Base-by-base conservation (phyloP, 1,140 invertebrate genomes). In the Vanessa atalanta region DNA sequence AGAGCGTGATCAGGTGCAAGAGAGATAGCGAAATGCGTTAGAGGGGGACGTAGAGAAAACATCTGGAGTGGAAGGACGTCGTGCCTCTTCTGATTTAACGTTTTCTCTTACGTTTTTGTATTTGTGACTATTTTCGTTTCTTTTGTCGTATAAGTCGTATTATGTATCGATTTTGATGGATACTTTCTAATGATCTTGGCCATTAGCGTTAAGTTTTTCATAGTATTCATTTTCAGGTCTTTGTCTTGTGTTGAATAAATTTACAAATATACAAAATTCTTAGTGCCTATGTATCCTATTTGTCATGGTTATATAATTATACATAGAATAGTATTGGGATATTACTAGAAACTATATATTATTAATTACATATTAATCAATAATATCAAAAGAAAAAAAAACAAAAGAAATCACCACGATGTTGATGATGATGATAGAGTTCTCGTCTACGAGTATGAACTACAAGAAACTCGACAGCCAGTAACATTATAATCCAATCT, bases 1-100 rank as follows among this genome's bases (percentile, higher is more conserved):
- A 51, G 65, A 67, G 71, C 77, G 81, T 79, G 77, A 53, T 67
- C 69, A 61, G 26, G 73, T 69, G 66, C 67, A 77, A 78, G 65
- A 72, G 80, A 72, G 83, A 88, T 50, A 64, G 31, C 5, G 55
- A 16, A 55, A 80, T 66, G 60, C 6, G 79, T 73, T 72, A 77
- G 79, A 88, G 31, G 14, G 80, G 70, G 85, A 88, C 48, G 74
- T 63, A 75, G 61, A 83, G 87, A 87, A 88, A 88, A 88, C 87
- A 88, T 85, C 79, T 81, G 77, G 82, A 76, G 69, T 73, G 70
- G 55, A 69, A 73, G 74, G 65, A 68, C 70, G 77, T 79, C 76
- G 78, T 75, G 60, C 65, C 74, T 73, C 70, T 66, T 69, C 74
- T 69, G 74, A 73, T 79, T 81, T 79, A 70, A 77, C 72, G 57